A percentile compares a stretch with the other conserved stretches of the same genome.
Conservation (phyloP, 2,888 invertebrate species). For the Eremobia ochroleuca region DNA sequence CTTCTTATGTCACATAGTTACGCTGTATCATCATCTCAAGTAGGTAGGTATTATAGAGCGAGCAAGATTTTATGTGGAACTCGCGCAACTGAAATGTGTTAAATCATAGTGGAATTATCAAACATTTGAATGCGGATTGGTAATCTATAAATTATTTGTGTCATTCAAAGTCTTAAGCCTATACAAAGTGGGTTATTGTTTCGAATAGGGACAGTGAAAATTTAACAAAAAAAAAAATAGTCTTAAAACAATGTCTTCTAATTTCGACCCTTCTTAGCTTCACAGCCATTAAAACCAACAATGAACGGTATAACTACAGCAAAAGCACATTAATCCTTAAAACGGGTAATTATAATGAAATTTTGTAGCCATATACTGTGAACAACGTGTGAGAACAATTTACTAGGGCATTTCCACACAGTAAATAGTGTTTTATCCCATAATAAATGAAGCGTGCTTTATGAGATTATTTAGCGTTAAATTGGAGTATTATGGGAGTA, state of each 20-base stretch:
- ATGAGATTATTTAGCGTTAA: conserved; percentile 60
- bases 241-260: conserved; percentile 3
- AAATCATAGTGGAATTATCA: neutral
- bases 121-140: no score
- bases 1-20: neutral
- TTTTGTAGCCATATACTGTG: conserved; percentile 64
- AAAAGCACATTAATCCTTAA: conserved; percentile 72
- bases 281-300: conserved; percentile 45
- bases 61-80: neutral
- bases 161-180: neutral
- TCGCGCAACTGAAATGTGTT: neutral
- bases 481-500: conserved; percentile 54
- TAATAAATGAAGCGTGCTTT: conserved; percentile 58
- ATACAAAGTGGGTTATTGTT: neutral
- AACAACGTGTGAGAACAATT: conserved; percentile 68
- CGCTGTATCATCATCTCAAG: neutral
- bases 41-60: neutral
- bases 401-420: conserved; percentile 63
- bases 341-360: conserved; percentile 73
- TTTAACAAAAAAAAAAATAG: neutral
- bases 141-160: neutral
- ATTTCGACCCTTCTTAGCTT: conserved; percentile 39
- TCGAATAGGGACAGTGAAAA: neutral
- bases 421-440: conserved; percentile 59
- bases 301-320: conserved; percentile 52